Percentiles rank a stretch among this genome's conserved stretches.
Evolutionary conservation across 1,140 invertebrate species (phyloP).

Genomic region (Macrobrachium nipponense): DNA sequence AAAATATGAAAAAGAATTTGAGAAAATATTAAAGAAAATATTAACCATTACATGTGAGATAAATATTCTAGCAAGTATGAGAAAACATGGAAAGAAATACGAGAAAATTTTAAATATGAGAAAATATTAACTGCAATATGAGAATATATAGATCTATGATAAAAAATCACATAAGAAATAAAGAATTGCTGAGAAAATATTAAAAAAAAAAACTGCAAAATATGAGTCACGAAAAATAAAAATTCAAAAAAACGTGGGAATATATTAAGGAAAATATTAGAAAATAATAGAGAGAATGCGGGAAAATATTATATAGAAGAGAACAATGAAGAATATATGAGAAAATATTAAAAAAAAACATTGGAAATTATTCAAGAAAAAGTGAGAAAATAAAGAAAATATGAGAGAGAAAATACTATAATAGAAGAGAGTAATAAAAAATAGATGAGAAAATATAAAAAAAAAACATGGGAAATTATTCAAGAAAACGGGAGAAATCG

Average conservation of each 20-base stretch:
- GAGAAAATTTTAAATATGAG: too few relatives aligned
- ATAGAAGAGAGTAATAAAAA: too few relatives aligned
- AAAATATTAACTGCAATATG: background rate
- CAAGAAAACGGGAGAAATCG: background rate
- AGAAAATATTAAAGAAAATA: background rate
- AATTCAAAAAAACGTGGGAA: background rate
- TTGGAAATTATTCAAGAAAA: too few relatives aligned
- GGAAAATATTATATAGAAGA: too few relatives aligned
- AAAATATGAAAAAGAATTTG: background rate
- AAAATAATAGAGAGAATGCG: background rate
- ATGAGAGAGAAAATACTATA: too few relatives aligned
- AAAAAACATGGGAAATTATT: slow-evolving; percentile 3
- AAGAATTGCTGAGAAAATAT: background rate
- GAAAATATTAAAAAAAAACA: too few relatives aligned
- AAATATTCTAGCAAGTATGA: background rate
- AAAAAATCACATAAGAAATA: background rate
- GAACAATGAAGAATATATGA: too few relatives aligned
- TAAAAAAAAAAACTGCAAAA: too few relatives aligned
- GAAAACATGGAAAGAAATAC: background rate
- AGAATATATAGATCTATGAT: background rate
- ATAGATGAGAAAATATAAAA: background rate
- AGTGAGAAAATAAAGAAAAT: too few relatives aligned
- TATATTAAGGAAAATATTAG: background rate
- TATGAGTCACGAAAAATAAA: too few relatives aligned
- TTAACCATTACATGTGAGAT: too few relatives aligned